phyloP scores from a whole-genome alignment of 2,797 vertebrate genomes.

The Rhincodon typus region DNA sequence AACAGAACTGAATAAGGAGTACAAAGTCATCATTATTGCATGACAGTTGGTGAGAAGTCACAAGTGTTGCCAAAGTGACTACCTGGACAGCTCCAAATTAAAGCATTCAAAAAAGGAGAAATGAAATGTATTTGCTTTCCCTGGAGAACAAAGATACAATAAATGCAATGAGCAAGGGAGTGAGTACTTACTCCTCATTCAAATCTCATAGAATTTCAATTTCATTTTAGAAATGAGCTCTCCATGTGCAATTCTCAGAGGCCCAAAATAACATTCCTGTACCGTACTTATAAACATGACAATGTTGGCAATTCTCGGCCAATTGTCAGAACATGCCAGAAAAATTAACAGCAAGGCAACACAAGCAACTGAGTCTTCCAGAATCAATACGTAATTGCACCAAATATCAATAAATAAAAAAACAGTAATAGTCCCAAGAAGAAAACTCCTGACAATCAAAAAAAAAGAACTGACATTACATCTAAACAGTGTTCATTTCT shows the following conservation, averaged over 20 bases:
- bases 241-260: slow-evolving; percentile 32
- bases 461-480: background rate
- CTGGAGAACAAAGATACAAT: slow-evolving; percentile 19
- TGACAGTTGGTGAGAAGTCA: slow-evolving; percentile 15
- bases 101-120: slow-evolving; percentile 27
- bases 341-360: background rate
- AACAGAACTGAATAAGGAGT: background rate
- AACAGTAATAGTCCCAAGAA: background rate
- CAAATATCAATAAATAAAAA: slow-evolving; percentile 36
- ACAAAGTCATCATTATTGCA: slow-evolving; percentile 15
- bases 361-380: background rate
- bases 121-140: slow-evolving; percentile 20
- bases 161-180: slow-evolving; percentile 32
- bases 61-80: slow-evolving; percentile 2
- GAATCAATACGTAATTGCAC: slow-evolving; percentile 29
- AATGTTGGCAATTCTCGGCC: slow-evolving; percentile 11
- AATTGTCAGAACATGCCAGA: background rate
- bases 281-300: slow-evolving; percentile 2
- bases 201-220: slow-evolving; percentile 37
- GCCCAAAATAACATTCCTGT: background rate
- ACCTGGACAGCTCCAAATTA: slow-evolving; percentile 27
- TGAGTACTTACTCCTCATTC: slow-evolving; percentile 30
- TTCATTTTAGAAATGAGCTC: slow-evolving; percentile 31
- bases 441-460: slow-evolving; percentile 22
- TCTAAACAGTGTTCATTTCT: background rate